phyloP scores from a whole-genome alignment of 2,888 invertebrate genomes.

The Drosophila hamatofila region DNA sequence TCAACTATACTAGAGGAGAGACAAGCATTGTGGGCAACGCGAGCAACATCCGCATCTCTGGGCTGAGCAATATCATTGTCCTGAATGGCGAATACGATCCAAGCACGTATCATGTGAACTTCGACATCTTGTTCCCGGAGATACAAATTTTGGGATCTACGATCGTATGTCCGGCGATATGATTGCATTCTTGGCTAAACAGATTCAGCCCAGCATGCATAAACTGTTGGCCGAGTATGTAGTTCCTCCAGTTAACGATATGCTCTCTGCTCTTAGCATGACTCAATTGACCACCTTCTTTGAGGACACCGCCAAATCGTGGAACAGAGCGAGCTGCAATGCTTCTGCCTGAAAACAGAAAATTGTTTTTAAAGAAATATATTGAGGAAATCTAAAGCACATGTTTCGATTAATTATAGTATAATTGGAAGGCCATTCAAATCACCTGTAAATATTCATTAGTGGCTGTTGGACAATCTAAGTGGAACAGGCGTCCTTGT shows the following conservation, averaged over 20 bases:
- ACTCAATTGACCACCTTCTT: constrained; percentile 40
- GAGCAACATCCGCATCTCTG: constrained; percentile 64
- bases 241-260: constrained; percentile 46
- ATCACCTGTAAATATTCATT: neutral
- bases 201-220: constrained; percentile 56
- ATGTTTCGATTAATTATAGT: neutral
- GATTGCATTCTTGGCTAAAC: constrained; percentile 40
- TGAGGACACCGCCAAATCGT: constrained; percentile 30
- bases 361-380: neutral
- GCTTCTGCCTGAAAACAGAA: constrained; percentile 18
- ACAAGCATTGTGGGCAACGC: constrained; percentile 58
- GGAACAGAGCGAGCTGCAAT: constrained; percentile 45
- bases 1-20: constrained; percentile 33
- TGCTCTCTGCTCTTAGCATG: constrained; percentile 40
- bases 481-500: neutral
- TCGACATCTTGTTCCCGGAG: constrained; percentile 60
- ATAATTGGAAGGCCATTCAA: neutral
- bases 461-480: neutral
- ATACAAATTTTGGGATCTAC: constrained; percentile 69
- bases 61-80: constrained; percentile 58
- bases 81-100: constrained; percentile 54
- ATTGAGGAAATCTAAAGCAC: neutral
- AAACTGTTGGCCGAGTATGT: constrained; percentile 26
- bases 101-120: constrained; percentile 48
- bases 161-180: constrained; percentile 38